phyloP scores from a whole-genome alignment of 2,113 vertebrate genomes.

The Setophaga petechia region DNA sequence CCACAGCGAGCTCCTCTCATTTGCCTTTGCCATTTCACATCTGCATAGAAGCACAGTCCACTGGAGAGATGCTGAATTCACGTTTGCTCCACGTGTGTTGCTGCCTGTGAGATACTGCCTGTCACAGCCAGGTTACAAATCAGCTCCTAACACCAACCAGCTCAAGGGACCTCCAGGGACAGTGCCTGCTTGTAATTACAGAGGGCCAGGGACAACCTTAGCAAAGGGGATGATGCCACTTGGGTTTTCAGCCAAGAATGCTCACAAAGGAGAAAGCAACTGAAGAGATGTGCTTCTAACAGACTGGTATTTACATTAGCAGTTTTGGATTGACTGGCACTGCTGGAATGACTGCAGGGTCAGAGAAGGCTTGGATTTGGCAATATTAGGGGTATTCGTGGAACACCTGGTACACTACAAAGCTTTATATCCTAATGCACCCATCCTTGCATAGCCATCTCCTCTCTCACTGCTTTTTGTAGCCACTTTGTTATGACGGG shows the following conservation, averaged over 20 bases:
- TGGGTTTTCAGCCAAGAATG: not conserved
- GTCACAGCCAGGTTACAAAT: not conserved
- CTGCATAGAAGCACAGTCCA: not conserved
- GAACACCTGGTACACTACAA: fast-evolving
- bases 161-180: not conserved
- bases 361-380: not conserved
- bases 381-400: not conserved
- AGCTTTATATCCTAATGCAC: not conserved
- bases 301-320: not conserved
- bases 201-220: too few relatives aligned
- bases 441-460: not conserved
- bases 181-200: not conserved
- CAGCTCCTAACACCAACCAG: not conserved
- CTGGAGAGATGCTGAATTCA: not conserved
- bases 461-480: not conserved
- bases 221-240: not conserved
- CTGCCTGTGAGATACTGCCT: not conserved
- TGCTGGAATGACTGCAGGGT: not conserved
- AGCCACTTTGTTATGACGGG: not conserved
- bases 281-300: not conserved
- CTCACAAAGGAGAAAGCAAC: not conserved
- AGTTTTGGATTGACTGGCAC: not conserved
- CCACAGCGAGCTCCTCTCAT: not conserved
- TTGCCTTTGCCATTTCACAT: not conserved
- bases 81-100: fast-evolving